Evolutionary conservation across 1,140 invertebrate genomes (phyloP).

Genomic region (Phthorimaea operculella): DNA sequence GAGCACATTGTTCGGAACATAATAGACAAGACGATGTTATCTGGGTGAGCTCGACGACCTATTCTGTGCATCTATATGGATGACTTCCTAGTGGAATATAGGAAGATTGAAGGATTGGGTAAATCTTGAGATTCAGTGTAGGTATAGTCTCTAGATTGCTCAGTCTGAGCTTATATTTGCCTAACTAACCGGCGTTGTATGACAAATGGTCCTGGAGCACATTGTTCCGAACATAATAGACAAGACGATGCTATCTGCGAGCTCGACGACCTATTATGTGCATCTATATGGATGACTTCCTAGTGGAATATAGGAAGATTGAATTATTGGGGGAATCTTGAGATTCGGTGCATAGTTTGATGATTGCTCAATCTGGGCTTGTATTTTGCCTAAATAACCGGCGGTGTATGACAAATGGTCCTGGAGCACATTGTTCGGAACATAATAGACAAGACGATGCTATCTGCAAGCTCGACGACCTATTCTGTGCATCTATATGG

Average conservation of each 20-base stretch:
- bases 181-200: neutral
- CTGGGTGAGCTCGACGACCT: neutral
- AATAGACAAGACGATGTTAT: neutral
- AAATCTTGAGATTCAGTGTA: too few species aligned
- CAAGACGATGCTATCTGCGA: neutral
- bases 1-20: neutral
- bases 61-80: slow-evolving; percentile 1
- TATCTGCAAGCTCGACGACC: neutral
- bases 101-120: too few species aligned
- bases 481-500: neutral
- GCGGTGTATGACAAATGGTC: slow-evolving; percentile 1
- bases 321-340: too few species aligned
- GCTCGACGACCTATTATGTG: neutral
- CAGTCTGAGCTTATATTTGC: neutral
- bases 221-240: neutral
- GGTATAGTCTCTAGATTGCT: too few species aligned
- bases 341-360: too few species aligned
- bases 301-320: too few species aligned
- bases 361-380: too few species aligned
- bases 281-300: too few species aligned
- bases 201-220: neutral
- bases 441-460: neutral
- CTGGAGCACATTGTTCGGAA: neutral
- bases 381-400: neutral
- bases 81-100: too few species aligned